phyloP scores from a whole-genome alignment of 2,888 invertebrate genomes.

The Taphrorychus bicolor region DNA sequence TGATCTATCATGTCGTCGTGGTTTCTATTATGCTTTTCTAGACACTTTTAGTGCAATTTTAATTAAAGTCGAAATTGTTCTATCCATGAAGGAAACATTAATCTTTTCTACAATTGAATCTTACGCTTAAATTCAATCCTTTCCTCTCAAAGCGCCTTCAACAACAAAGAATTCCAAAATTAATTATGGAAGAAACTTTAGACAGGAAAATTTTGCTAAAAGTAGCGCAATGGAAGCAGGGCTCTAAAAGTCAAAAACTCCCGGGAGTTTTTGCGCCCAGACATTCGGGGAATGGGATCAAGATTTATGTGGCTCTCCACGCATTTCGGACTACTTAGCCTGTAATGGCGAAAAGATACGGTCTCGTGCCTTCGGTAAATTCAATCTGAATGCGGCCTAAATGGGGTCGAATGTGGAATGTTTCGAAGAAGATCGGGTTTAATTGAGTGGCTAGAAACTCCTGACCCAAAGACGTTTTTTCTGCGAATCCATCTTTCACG shows the following conservation, averaged over 20 bases:
- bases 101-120: not conserved
- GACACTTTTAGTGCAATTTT: too few relatives aligned
- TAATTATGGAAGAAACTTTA: not conserved
- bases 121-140: not conserved
- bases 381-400: constrained; percentile 1
- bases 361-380: constrained; percentile 18
- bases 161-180: constrained; percentile 1
- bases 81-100: not conserved
- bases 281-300: not conserved
- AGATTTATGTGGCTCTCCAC: constrained; percentile 5
- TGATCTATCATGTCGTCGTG: not conserved
- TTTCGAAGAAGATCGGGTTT: constrained; percentile 5
- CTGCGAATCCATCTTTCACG: not conserved
- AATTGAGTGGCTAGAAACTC: not conserved
- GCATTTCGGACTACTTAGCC: constrained; percentile 5
- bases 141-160: not conserved
- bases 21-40: too few relatives aligned
- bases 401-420: constrained; percentile 1
- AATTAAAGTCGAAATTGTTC: too few relatives aligned
- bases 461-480: not conserved
- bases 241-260: not conserved
- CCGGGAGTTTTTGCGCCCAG: constrained; percentile 1
- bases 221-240: not conserved
- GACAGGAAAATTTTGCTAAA: not conserved
- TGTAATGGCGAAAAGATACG: constrained; percentile 18